These are phyloP conservation scores for Diachasma alloeum DNA, from an alignment of 1,140 invertebrate genomes.

Conservation along the genomic window DNA sequence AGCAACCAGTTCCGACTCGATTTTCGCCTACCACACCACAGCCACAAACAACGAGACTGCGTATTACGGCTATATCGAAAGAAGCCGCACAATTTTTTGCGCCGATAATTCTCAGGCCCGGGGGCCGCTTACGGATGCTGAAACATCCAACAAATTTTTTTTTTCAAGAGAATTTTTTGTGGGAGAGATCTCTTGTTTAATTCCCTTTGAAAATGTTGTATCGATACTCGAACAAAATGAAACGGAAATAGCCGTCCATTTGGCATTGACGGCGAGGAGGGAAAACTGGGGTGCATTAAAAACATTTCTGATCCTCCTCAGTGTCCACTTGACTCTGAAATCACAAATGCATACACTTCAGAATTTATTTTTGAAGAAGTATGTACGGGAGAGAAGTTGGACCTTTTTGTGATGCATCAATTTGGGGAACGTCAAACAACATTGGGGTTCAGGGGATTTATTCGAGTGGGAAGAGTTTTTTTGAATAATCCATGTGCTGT, in stretches of 20 bases:
- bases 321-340: neutral
- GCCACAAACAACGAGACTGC: neutral
- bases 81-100: neutral
- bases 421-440: neutral
- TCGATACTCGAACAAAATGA: neutral
- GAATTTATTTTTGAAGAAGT: neutral
- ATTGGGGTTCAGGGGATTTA: neutral
- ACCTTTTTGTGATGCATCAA: neutral
- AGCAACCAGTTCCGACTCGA: neutral
- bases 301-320: neutral
- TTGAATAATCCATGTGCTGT: neutral
- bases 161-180: neutral
- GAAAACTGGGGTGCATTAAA: neutral
- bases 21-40: slow-evolving; percentile 1
- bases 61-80: neutral
- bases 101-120: neutral
- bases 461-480: neutral
- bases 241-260: neutral
- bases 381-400: neutral
- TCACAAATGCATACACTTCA: neutral
- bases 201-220: neutral
- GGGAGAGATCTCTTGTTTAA: neutral
- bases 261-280: neutral
- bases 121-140: neutral
- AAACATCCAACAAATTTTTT: neutral